These are phyloP conservation scores for Drosophila funebris DNA, from an alignment of 1,140 invertebrate species.

Conservation along the genomic window DNA sequence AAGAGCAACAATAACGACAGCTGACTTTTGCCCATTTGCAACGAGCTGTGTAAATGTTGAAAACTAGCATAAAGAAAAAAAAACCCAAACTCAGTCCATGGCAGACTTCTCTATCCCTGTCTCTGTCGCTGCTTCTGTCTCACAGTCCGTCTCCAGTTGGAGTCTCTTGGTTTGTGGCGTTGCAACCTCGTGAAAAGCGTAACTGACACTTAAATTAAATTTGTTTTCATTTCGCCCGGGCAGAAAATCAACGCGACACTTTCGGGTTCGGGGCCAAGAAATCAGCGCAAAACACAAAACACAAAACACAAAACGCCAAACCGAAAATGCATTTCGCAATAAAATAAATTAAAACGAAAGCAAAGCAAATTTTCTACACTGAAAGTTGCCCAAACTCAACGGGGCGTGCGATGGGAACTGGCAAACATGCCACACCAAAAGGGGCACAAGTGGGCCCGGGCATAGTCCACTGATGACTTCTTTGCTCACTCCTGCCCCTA, in stretches of 20 bases:
- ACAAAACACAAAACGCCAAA: constrained; percentile 27
- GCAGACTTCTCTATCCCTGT: not conserved
- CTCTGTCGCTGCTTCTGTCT: not conserved
- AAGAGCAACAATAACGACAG: constrained; percentile 45
- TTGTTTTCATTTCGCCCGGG: constrained; percentile 65
- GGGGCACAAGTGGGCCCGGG: not conserved
- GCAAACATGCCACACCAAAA: constrained; percentile 6
- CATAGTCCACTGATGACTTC: constrained; percentile 26
- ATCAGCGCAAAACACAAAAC: constrained; percentile 42
- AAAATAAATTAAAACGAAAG: constrained; percentile 77
- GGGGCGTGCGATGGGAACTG: constrained; percentile 38
- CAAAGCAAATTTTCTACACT: constrained; percentile 61
- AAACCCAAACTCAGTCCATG: not conserved
- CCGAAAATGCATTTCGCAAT: constrained; percentile 64
- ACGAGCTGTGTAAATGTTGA: not conserved
- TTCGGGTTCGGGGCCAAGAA: constrained; percentile 56
- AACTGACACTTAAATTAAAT: constrained; percentile 79
- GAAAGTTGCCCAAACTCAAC: constrained; percentile 58
- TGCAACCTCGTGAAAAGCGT: constrained; percentile 58
- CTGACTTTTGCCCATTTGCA: constrained; percentile 41
- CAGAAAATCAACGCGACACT: constrained; percentile 63
- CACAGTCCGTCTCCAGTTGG: not conserved
- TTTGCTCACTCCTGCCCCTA: not conserved
- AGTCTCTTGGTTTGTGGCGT: not conserved
- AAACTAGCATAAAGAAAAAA: not conserved